Base-by-base conservation (phyloP, 2,888 invertebrate species). In the Tenthredo livida region DNA sequence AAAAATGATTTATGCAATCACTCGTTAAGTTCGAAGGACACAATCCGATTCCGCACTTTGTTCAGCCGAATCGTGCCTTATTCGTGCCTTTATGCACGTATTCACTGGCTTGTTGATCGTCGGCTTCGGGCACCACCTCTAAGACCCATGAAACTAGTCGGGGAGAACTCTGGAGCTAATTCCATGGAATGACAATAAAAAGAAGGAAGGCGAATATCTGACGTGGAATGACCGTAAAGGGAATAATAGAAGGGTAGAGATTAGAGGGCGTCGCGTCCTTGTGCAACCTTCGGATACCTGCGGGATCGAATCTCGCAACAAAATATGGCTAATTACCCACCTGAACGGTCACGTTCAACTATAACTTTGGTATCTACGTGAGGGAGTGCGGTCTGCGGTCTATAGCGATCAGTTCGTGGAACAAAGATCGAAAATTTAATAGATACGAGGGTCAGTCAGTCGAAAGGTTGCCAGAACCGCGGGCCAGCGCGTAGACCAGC, bases 101-200 rank as follows among this genome's bases (percentile, higher is more conserved):
- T 29, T 29, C 25, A 33, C 17, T 2, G 9, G 67, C 4, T 17
- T 67, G 12, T 67, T 67, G 15, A 17, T 67, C 67, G 17, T 17
- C 33, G 15, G 33, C 17, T 67, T 33, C 67, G 33, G 67, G 67
- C 17, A 29, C 15, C 67, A 25, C 33, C 29, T 15, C 3, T 67
- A 67, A 33, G 7, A 67, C 12, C 29, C 15, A 33, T 33, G 0
- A 67, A 67, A 67, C 67, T 33, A 33, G 33, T 43, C 43, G 15
- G 43, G 73, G 40, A 21, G 73, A 73, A 43, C 73, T 73, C 67
- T 67, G 73, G 43, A 25, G 43, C 73, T 73, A 43, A 73, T 73
- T 40, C 40, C 43, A 43, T 43, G 73, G 43, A 73, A 73, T 73
- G 43, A 43, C 40, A 73, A 43, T 21, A 73, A 73, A 73, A 73